Conservation (phyloP, 2,797 vertebrate genomes). For the Urosaurus nigricauda region DNA sequence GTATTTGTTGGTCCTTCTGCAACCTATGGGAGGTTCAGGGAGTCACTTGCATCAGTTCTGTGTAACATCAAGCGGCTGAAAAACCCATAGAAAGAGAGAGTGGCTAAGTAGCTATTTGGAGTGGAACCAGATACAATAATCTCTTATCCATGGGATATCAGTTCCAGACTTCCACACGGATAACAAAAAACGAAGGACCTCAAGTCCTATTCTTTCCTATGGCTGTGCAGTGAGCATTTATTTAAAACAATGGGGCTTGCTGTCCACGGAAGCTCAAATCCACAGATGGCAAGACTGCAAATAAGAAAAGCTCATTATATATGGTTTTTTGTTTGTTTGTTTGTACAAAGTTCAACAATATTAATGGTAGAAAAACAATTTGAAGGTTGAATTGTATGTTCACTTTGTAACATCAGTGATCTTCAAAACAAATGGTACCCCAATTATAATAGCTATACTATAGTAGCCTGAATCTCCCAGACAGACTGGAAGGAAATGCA, state of each 20-base stretch:
- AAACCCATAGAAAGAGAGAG: background rate
- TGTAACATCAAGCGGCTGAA: background rate
- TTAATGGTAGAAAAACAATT: background rate
- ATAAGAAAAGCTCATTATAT: too few species aligned
- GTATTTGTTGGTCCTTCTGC: background rate
- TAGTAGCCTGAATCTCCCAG: background rate
- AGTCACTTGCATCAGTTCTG: background rate
- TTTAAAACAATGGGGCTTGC: too few species aligned
- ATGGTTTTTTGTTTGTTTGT: too few species aligned
- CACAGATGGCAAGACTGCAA: too few species aligned
- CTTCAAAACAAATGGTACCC: background rate
- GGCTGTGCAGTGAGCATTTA: too few species aligned
- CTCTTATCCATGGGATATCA: too few species aligned
- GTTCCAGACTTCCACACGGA: too few species aligned
- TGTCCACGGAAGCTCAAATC: too few species aligned
- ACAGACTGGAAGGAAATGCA: background rate
- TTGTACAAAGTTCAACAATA: background rate
- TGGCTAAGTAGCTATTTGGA: background rate
- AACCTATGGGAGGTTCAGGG: background rate
- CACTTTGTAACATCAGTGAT: background rate
- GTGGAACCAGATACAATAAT: background rate
- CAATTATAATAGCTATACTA: background rate
- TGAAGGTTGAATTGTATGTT: background rate
- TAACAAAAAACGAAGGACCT: too few species aligned
- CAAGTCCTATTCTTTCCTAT: too few species aligned